Conservation (phyloP, 2,888 invertebrate species). For the Tromatobia lineatoria region DNA sequence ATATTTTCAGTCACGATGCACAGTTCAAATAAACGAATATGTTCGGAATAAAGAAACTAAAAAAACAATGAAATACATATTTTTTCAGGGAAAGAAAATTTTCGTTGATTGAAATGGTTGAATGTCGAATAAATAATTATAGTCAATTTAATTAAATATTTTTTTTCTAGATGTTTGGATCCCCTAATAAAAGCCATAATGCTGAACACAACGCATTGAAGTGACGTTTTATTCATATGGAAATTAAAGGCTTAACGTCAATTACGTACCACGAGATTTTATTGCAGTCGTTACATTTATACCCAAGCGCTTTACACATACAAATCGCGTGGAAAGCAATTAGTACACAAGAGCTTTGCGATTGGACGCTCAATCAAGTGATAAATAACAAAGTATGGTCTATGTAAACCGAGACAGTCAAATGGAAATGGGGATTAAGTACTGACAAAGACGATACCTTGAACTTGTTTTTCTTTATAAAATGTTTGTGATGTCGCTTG, state of each 20-base stretch:
- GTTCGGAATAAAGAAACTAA: too few species aligned
- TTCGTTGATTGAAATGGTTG: too few species aligned
- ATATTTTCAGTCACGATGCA: too few species aligned
- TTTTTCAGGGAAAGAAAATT: too few species aligned
- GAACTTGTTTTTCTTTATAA: background rate
- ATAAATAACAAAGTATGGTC: background rate
- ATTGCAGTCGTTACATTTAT: slow-evolving; percentile 41
- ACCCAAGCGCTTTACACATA: background rate
- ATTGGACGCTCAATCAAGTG: background rate
- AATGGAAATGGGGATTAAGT: background rate
- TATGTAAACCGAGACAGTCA: background rate
- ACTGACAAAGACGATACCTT: background rate
- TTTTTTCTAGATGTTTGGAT: too few species aligned
- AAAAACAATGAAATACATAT: too few species aligned
- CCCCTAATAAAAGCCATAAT: slow-evolving; percentile 39
- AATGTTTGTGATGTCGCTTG: background rate
- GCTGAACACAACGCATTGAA: slow-evolving; percentile 19
- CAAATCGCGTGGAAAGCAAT: slow-evolving; percentile 13
- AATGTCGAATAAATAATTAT: too few species aligned
- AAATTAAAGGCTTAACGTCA: slow-evolving; percentile 33
- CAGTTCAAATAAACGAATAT: too few species aligned
- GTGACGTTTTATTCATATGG: slow-evolving; percentile 28
- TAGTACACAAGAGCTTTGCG: background rate
- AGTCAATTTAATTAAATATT: too few species aligned
- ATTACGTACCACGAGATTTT: slow-evolving; percentile 22